Percentiles rank a stretch among this genome's conserved stretches.
Evolutionary conservation across 2,797 vertebrate species (phyloP).

Genomic region (Schizothorax lantsangensis): DNA sequence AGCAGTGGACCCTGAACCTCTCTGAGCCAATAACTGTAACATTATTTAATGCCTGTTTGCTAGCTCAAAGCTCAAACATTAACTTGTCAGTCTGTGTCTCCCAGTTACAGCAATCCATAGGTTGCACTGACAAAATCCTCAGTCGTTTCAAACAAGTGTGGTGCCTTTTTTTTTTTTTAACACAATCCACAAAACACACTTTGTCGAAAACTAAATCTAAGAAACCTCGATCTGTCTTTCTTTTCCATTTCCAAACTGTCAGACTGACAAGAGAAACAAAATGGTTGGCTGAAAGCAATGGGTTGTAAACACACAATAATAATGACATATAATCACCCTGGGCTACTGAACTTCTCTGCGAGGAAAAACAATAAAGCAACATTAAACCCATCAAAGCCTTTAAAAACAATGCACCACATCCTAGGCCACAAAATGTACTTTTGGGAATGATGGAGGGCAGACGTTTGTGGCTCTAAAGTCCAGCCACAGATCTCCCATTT

Average conservation of each 20-base stretch:
- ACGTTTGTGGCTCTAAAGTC: constrained; percentile 36
- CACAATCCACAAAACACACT: constrained; percentile 72
- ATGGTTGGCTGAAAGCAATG: constrained; percentile 63
- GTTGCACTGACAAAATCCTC: constrained; percentile 84
- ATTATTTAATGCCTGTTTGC: constrained; percentile 34
- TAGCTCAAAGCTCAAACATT: constrained; percentile 57
- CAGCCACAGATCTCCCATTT: constrained; percentile 68
- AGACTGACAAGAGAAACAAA: constrained; percentile 65
- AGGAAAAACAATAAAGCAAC: constrained; percentile 66
- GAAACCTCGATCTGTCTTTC: constrained; percentile 61
- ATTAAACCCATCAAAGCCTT: constrained; percentile 61
- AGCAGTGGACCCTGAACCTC: not conserved
- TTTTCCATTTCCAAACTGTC: constrained; percentile 62
- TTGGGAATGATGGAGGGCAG: constrained; percentile 37
- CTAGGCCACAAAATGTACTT: constrained; percentile 68
- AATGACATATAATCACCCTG: constrained; percentile 31
- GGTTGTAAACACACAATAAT: constrained; percentile 62
- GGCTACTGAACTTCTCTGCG: constrained; percentile 61
- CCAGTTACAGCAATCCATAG: constrained; percentile 95
- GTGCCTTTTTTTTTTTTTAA: constrained; percentile 12
- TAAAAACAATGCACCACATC: constrained; percentile 73
- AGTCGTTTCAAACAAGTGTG: constrained; percentile 64
- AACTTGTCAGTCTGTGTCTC: constrained; percentile 70
- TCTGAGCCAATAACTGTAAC: not conserved
- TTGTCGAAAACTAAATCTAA: constrained; percentile 72